Evolutionary conservation across 2,113 vertebrate species (phyloP).

Genomic region (Sprattus sprattus): DNA sequence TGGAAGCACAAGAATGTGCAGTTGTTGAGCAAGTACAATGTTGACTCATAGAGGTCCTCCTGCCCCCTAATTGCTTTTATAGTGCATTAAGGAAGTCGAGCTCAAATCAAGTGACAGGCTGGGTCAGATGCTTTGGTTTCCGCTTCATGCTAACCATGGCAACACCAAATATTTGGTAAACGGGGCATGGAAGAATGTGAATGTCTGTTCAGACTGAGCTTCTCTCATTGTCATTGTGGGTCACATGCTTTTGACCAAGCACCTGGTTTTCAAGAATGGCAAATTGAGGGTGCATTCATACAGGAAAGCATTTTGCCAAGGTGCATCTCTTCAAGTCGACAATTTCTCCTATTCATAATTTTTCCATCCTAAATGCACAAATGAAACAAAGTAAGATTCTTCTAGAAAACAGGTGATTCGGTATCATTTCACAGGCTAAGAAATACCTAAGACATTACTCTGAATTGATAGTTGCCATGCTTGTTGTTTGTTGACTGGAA

Average conservation of each 20-base stretch:
- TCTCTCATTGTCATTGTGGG: neutral
- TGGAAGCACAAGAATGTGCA: conserved; percentile 5
- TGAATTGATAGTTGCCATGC: neutral
- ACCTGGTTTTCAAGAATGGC: neutral
- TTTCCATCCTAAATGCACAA: neutral
- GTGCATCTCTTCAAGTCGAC: neutral
- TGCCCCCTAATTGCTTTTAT: conserved; percentile 30
- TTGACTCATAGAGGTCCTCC: conserved; percentile 34
- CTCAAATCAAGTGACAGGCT: conserved; percentile 43
- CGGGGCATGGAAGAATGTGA: conserved; percentile 19
- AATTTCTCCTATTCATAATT: neutral
- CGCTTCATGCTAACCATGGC: conserved; percentile 35
- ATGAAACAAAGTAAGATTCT: neutral
- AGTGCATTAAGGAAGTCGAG: conserved; percentile 37
- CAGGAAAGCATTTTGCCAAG: neutral
- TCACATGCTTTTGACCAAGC: conserved; percentile 37
- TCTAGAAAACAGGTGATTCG: neutral
- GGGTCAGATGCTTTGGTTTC: conserved; percentile 38
- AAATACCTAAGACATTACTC: neutral
- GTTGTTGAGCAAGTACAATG: conserved; percentile 12
- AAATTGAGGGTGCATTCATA: neutral
- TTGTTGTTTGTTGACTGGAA: neutral
- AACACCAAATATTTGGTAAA: conserved; percentile 40
- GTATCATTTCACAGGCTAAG: neutral
- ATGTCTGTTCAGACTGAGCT: neutral